These are phyloP conservation scores for Morelia viridis DNA, from an alignment of 2,797 vertebrate genomes.

Conservation along the genomic window DNA sequence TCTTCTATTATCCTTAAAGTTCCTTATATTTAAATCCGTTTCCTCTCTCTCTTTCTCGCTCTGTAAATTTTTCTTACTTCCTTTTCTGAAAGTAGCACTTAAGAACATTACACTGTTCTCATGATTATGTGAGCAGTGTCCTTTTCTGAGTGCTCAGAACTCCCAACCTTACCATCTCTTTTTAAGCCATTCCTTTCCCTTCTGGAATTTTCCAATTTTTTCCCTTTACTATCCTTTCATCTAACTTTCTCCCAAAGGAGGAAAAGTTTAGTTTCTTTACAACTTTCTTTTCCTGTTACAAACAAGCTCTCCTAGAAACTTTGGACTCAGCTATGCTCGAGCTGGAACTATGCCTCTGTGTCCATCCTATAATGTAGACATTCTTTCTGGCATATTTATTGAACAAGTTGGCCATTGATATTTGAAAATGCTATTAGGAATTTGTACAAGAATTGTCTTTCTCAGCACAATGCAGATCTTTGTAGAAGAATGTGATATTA, in stretches of 20 bases:
- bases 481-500: background rate
- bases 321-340: background rate
- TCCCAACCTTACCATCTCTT: background rate
- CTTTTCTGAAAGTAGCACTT: background rate
- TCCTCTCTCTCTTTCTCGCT: background rate
- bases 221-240: background rate
- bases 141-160: background rate
- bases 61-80: background rate
- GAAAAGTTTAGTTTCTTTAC: background rate
- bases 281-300: background rate
- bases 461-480: background rate
- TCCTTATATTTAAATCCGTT: background rate
- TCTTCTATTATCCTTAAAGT: background rate
- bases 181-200: background rate
- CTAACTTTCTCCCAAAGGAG: background rate
- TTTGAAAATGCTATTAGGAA: background rate
- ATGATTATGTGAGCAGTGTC: background rate
- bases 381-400: background rate
- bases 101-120: background rate
- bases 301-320: background rate
- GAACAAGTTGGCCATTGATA: background rate
- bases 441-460: background rate
- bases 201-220: background rate
- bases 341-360: background rate
- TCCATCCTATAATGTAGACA: background rate